Base-by-base conservation (phyloP, 1,140 invertebrate genomes). In the Mya arenaria region DNA sequence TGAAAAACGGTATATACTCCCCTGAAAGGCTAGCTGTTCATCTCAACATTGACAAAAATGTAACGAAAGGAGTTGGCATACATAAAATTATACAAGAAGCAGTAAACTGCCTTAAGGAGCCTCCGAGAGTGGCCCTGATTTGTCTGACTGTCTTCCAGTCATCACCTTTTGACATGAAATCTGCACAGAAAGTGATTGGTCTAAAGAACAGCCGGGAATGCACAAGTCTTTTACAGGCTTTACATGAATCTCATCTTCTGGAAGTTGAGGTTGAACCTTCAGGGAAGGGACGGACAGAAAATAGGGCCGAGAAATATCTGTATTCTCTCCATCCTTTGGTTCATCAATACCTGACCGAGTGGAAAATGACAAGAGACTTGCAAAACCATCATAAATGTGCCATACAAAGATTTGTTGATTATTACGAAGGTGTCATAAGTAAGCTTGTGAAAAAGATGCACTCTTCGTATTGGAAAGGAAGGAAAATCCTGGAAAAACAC, bases 241-340 rank as follows among this genome's bases (percentile, higher is more conserved):
- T 74, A 19, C 44, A 75, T 48, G 37, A 75, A 17, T 30, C 32
- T 32, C 56, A 75, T 65, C 32, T 75, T 5, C 8, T 75, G 32
- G 73, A 75, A 34, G 41, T 36, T 62, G 73, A 63, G 44, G 15
- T 19, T n/a, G n/a, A 34, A 52, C 28, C 62, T 6, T 23, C 56
- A 6, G 30, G 34, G 36, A 10, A 32, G 4, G 4, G 1, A 69
- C 4, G 8, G 0, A 58, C 23, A 36, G 25, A 52, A 23, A 10
- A 23, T 41, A 52, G 56, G n/a, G 13, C 48, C 17, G n/a, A 34
- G 13, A 63, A 34, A 30, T 28, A 4, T 13, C 28, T 13, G 3
- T 68, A 58, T 39, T 79, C 75, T 37, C 52, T 79, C 1, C 75
- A 79, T 58, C 75, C 75, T 13, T 55, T 79, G 28, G 75, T 79